Evolutionary conservation across 2,888 invertebrate species (phyloP), one percentile per base, ranked within the genome.

Genomic region (Leptinotarsa haldemani): DNA sequence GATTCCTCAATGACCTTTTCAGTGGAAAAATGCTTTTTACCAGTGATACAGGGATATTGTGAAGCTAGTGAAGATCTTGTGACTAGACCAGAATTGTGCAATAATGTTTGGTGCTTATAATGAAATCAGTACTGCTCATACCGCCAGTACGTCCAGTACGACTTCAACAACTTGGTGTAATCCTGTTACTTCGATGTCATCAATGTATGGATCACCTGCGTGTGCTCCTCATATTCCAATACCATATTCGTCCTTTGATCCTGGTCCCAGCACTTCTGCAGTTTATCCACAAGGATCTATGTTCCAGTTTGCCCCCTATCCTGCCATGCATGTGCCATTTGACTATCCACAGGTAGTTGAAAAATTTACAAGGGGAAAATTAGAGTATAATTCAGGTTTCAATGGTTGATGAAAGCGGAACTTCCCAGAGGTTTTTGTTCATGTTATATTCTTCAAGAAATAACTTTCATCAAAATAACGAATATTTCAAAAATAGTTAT

Each of bases 281-380:
- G 78, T 80, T 30, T 83, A 83, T 69, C 70, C 78, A 9, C 82
- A 83, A 53, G 77, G 80, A 47, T 77, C 80, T 3, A 81, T 84
- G 80, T 85, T 85, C 78, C 84, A 84, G 74, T 85, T 85, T 79
- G 80, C 83, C 13, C 80, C 82, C 2, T 85, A 85, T 74, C 80
- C 84, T 5, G 73, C 80, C 25, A 83, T 85, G 78, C 83, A 84
- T 69, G 81, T 85, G 73, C 83, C 85, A 0, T 86, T 85, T 73
- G 86, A 86, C 77, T 86, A 86, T 79, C 84, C 82, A 48, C 85
- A 85, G 84, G 85, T 85, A 84, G 15, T 40, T 40, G 40, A 40
- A 9, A 7, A 40, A 9, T 12, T 40, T 9, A 2, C 9, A 9
- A 9, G 9, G 9, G 3, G 9, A 40, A 40, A 40, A 2, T 40